phyloP scores from a whole-genome alignment of 1,140 invertebrate genomes.

The Yoshiicerus persimilis region DNA sequence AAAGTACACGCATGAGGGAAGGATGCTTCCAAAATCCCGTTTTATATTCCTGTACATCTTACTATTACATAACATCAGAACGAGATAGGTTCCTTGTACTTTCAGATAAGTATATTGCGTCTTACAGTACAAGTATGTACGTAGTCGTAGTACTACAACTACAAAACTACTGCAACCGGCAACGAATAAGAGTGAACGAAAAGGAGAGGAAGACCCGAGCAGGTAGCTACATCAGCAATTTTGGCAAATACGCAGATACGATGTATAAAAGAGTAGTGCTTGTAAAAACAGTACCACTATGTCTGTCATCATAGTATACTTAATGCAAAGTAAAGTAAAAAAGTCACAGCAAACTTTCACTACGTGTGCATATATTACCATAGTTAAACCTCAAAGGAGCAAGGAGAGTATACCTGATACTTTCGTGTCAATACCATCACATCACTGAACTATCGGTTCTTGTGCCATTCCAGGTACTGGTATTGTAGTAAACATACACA shows the following conservation, averaged over 20 bases:
- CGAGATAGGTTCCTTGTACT: neutral
- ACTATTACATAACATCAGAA: neutral
- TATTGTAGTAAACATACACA: neutral
- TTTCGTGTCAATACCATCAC: neutral
- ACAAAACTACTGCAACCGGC: no score
- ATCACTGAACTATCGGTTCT: neutral
- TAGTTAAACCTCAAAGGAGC: neutral
- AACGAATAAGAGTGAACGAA: no score
- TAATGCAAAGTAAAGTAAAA: neutral
- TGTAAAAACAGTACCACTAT: neutral
- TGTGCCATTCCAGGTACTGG: neutral
- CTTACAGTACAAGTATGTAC: neutral
- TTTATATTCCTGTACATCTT: neutral
- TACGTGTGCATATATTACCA: constrained; percentile 9
- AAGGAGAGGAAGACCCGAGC: neutral
- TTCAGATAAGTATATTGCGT: neutral
- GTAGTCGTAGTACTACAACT: no score
- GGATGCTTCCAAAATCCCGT: neutral
- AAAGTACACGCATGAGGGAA: constrained; percentile 10
- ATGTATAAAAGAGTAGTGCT: neutral
- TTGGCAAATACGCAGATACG: neutral
- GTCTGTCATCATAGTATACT: neutral
- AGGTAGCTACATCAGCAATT: neutral
- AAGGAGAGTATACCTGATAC: neutral
- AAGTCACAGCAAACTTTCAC: constrained; percentile 15